phyloP scores from a whole-genome alignment of 2,113 vertebrate genomes.

The Anseranas semipalmata region DNA sequence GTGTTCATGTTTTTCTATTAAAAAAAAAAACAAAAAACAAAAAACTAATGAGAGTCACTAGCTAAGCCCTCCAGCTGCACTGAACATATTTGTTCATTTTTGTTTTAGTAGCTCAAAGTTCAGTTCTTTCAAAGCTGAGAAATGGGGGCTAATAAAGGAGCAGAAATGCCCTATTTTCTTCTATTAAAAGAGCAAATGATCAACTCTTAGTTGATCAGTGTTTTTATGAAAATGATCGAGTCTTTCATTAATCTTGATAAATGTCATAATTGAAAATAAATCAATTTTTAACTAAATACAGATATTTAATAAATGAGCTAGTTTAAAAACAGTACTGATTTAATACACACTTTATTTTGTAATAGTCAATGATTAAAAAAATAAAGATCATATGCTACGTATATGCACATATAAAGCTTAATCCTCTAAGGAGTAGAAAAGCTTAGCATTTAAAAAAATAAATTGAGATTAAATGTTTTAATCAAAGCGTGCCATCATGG shows the following conservation, averaged over 20 bases:
- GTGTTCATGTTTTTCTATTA: fast-evolving
- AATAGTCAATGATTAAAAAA: not conserved
- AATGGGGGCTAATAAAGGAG: not conserved
- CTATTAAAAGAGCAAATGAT: not conserved
- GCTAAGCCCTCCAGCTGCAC: not conserved
- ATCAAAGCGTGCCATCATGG: not conserved
- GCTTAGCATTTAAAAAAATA: not conserved
- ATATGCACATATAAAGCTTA: not conserved
- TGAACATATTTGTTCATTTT: not conserved
- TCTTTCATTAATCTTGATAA: not conserved
- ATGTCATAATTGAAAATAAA: not conserved
- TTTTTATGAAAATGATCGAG: not conserved
- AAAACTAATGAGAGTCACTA: not conserved
- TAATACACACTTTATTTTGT: not conserved
- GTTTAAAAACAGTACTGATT: not conserved
- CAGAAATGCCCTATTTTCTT: not conserved
- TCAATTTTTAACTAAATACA: not conserved
- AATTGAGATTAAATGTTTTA: not conserved
- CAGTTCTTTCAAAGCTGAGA: not conserved
- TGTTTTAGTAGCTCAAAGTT: not conserved
- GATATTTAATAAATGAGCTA: not conserved
- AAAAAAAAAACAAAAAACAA: not conserved
- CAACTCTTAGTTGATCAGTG: not conserved
- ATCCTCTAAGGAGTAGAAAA: not conserved
- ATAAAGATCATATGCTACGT: no score